phyloP scores from a whole-genome alignment of 2,888 invertebrate species.

The Dinocampus coccinellae region DNA sequence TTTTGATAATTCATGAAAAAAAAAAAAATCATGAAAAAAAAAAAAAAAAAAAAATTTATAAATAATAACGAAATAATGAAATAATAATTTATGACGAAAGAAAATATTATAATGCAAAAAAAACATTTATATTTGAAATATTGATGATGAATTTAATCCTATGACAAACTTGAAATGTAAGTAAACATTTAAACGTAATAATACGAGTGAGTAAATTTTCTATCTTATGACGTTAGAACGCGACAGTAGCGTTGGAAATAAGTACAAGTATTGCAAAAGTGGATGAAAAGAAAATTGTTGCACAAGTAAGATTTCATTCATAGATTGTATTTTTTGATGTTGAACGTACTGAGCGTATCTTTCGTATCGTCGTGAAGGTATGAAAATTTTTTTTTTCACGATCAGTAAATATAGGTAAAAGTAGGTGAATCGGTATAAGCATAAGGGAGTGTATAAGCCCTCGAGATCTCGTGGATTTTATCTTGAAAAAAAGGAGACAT shows the following conservation, averaged over 20 bases:
- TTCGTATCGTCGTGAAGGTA: neutral
- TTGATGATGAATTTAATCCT: too few species aligned
- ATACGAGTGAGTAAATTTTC: neutral
- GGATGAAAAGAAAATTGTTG: slow-evolving; percentile 1
- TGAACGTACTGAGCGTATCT: neutral
- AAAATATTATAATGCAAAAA: too few species aligned
- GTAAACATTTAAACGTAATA: too few species aligned
- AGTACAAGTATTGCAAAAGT: neutral
- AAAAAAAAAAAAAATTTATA: too few species aligned
- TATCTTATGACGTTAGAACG: neutral
- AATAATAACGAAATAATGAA: too few species aligned
- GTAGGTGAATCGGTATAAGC: neutral
- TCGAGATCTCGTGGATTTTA: neutral
- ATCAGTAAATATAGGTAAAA: neutral
- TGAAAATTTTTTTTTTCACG: neutral
- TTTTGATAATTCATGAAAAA: neutral
- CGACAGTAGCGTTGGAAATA: neutral
- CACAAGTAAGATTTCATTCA: neutral
- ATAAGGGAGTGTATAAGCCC: neutral
- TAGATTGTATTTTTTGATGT: neutral
- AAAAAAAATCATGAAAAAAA: too few species aligned
- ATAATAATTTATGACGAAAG: too few species aligned
- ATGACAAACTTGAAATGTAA: too few species aligned
- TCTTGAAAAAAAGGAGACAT: neutral
- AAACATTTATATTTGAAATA: too few species aligned